phyloP scores from a whole-genome alignment of 2,888 invertebrate species.

The Tetramorium bicarinatum region DNA sequence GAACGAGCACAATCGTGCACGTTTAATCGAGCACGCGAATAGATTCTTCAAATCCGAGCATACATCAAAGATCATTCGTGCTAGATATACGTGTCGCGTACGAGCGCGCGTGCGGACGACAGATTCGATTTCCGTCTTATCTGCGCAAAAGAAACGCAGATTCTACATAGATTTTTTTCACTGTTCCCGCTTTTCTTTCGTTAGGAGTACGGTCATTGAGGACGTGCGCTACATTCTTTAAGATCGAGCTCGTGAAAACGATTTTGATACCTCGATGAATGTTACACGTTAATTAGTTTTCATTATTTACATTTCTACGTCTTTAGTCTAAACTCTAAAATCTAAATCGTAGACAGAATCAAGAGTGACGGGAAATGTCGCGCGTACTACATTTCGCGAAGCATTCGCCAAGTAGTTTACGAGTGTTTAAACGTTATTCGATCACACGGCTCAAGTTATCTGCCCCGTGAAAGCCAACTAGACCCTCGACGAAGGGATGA shows the following conservation, averaged over 20 bases:
- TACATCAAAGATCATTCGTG: constrained; percentile 39
- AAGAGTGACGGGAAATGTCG: not conserved
- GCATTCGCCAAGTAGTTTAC: not conserved
- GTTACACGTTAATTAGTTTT: not conserved
- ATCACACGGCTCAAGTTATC: constrained; percentile 3
- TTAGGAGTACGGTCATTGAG: not conserved
- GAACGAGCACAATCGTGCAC: constrained; percentile 27
- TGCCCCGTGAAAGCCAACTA: not conserved
- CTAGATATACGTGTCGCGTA: constrained; percentile 15
- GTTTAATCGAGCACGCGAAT: constrained; percentile 58
- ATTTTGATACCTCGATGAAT: not conserved
- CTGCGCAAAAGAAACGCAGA: constrained; percentile 40
- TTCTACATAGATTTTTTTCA: constrained; percentile 2
- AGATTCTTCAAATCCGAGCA: constrained; percentile 62
- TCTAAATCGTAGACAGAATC: not conserved
- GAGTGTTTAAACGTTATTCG: constrained; percentile 9
- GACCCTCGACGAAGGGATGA: not conserved
- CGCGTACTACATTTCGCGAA: not conserved
- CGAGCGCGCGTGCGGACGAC: constrained; percentile 58
- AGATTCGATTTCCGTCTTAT: constrained; percentile 65
- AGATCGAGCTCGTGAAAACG: not conserved
- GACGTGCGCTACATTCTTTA: not conserved
- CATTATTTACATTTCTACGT: not conserved
- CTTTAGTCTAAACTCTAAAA: not conserved
- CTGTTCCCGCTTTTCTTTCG: not conserved